A percentile compares a stretch with the other conserved stretches of the same genome.
phyloP scores from a whole-genome alignment of 1,140 invertebrate species.

The Drosophila ambigua region DNA sequence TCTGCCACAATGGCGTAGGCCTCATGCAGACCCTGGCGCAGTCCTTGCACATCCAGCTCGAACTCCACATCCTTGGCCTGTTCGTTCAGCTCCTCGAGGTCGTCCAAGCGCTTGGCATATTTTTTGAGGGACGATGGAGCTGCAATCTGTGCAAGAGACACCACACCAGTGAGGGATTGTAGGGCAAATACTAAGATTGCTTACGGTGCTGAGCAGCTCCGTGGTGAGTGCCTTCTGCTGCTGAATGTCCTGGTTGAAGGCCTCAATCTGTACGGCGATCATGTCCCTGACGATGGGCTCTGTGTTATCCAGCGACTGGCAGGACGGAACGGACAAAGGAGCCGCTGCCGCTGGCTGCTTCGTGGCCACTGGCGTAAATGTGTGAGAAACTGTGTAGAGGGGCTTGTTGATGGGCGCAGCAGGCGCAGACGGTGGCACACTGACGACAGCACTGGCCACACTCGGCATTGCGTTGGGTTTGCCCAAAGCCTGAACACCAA shows the following conservation, averaged over 20 bases:
- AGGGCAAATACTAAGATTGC: background rate
- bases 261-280: constrained; percentile 85
- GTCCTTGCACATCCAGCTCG: constrained; percentile 74
- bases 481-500: constrained; percentile 4
- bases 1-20: constrained; percentile 87
- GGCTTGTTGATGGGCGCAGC: constrained; percentile 46
- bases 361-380: constrained; percentile 53
- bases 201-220: constrained; percentile 84
- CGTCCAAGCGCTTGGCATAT: constrained; percentile 84
- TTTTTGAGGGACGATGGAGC: constrained; percentile 85
- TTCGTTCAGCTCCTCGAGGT: constrained; percentile 85
- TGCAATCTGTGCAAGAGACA: constrained; percentile 79
- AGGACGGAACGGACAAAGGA: background rate
- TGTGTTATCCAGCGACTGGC: constrained; percentile 35
- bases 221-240: constrained; percentile 85
- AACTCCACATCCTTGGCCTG: constrained; percentile 84
- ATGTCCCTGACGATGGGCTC: constrained; percentile 72
- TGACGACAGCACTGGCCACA: background rate
- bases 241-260: constrained; percentile 87
- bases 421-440: background rate
- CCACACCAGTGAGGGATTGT: background rate
- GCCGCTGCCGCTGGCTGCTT: constrained; percentile 9
- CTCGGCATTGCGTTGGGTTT: constrained; percentile 9
- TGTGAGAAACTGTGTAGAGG: constrained; percentile 69
- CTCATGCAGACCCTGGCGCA: constrained; percentile 87